Conservation (phyloP, 1,140 invertebrate species). For the Musca vetustissima region DNA sequence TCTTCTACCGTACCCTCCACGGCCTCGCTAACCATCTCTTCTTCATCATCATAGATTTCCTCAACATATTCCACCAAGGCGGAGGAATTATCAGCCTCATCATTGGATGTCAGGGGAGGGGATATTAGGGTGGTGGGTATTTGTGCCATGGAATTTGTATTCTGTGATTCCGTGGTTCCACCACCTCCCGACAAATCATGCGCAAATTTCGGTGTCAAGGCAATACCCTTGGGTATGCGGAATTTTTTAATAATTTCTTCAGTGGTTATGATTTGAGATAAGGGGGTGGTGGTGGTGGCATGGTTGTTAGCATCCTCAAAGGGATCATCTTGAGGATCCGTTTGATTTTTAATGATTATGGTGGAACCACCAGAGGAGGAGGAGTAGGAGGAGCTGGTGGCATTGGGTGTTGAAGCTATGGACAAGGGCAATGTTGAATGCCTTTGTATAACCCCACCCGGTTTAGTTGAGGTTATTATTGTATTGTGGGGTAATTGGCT, state of each 20-base stretch:
- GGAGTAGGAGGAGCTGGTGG: not conserved
- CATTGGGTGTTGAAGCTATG: no score
- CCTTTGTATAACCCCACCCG: slow-evolving; percentile 10
- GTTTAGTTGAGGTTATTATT: slow-evolving; percentile 13
- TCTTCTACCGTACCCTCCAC: not conserved
- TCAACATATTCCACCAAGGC: slow-evolving; percentile 46
- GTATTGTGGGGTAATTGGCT: not conserved
- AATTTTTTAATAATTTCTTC: slow-evolving; percentile 51
- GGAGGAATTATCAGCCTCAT: slow-evolving; percentile 18
- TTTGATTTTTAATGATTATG: not conserved
- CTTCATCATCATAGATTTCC: slow-evolving; percentile 41
- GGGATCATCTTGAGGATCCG: slow-evolving; percentile 25
- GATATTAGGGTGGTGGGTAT: slow-evolving; percentile 9
- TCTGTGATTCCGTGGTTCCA: no score
- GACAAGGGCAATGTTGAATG: not conserved
- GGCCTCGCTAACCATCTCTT: no score
- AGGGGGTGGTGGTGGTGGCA: no score
- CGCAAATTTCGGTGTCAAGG: slow-evolving; percentile 41
- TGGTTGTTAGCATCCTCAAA: slow-evolving; percentile 6
- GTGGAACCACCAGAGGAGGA: not conserved
- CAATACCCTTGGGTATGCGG: slow-evolving; percentile 51
- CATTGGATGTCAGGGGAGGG: slow-evolving; percentile 13
- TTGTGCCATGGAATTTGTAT: not conserved
- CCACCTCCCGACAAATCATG: not conserved
- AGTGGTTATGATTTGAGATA: slow-evolving; percentile 30